phyloP scores from a whole-genome alignment of 2,113 vertebrate genomes.

The Spheniscus mendiculus region DNA sequence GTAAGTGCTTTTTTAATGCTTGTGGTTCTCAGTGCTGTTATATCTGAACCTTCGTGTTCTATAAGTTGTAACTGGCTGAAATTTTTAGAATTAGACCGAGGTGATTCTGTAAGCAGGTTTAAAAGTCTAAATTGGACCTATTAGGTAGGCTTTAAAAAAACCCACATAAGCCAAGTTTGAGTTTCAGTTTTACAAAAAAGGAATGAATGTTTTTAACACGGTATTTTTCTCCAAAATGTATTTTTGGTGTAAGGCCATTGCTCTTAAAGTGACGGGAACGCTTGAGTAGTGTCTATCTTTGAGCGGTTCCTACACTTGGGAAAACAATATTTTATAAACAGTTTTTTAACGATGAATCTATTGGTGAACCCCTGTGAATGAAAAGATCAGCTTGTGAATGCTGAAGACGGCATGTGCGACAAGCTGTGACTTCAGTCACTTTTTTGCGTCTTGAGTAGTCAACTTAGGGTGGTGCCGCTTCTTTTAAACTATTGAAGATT shows the following conservation, averaged over 20 bases:
- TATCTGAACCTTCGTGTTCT: not conserved
- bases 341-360: accelerated
- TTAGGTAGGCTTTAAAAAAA: not conserved
- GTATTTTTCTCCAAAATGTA: not conserved
- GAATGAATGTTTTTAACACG: accelerated
- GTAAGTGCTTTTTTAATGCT: not conserved
- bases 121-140: not conserved
- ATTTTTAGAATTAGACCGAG: not conserved
- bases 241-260: accelerated
- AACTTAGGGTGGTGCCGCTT: not conserved
- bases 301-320: not conserved
- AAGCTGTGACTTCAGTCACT: accelerated
- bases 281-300: not conserved
- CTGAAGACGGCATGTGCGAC: accelerated
- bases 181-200: not conserved
- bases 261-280: not conserved
- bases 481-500: not conserved
- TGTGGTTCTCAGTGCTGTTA: not conserved
- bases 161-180: accelerated
- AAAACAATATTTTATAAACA: not conserved
- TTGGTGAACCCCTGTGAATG: not conserved
- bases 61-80: not conserved
- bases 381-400: not conserved
- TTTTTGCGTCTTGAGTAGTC: not conserved
- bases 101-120: not conserved